Evolutionary conservation across 2,888 invertebrate species (phyloP).

Genomic region (Orchesellides sinensis): DNA sequence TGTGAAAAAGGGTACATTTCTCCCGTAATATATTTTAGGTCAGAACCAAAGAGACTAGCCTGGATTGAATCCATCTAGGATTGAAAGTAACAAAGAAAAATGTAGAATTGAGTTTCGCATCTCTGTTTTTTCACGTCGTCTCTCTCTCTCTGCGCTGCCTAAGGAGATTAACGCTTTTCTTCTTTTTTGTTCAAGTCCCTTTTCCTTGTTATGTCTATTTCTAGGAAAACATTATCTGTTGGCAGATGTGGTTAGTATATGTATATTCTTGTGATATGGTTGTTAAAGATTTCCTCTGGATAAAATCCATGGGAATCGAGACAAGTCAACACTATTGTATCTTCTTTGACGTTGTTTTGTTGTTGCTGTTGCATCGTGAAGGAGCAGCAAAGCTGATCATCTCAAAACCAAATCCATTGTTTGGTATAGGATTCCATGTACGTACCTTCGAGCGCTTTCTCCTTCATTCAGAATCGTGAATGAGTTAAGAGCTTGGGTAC

Average conservation of each 20-base stretch:
- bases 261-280: too few relatives aligned
- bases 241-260: neutral
- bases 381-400: slow-evolving; percentile 5
- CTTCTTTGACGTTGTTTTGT: too few relatives aligned
- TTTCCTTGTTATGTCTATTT: neutral
- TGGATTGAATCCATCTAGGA: neutral
- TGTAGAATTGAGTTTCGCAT: neutral
- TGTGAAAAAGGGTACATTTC: neutral
- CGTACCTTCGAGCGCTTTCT: too few relatives aligned
- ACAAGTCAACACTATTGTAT: too few relatives aligned
- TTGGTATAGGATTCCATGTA: too few relatives aligned
- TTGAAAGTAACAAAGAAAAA: neutral
- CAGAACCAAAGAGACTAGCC: neutral
- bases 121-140: too few relatives aligned
- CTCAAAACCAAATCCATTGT: slow-evolving; percentile 24
- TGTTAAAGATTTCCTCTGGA: too few relatives aligned
- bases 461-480: too few relatives aligned
- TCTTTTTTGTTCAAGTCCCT: neutral
- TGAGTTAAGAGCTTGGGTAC: too few relatives aligned
- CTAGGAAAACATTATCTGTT: neutral
- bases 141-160: too few relatives aligned
- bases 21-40: neutral
- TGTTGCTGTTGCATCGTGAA: too few relatives aligned
- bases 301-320: too few relatives aligned
- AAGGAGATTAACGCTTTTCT: slow-evolving; percentile 19